Percentiles rank a stretch among this genome's conserved stretches.
Evolutionary conservation across 2,888 invertebrate species (phyloP).

Genomic region (Drosophila anomelani): DNA sequence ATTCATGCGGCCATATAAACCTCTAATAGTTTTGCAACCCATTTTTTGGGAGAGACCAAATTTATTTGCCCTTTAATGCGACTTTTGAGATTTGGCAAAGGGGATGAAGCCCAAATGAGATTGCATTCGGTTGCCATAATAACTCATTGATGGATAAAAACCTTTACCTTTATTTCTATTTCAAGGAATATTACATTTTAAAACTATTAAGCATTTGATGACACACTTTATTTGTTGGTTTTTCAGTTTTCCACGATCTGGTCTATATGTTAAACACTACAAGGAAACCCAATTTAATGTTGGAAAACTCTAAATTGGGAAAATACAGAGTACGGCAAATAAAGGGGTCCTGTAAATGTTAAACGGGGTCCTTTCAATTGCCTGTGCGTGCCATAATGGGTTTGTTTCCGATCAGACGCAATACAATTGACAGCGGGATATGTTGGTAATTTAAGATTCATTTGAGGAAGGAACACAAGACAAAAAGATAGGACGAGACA

Average conservation of each 20-base stretch:
- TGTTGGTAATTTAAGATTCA: slow-evolving; percentile 66
- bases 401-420: slow-evolving; percentile 17
- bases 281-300: slow-evolving; percentile 2
- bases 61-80: slow-evolving; percentile 18
- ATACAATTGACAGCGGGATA: slow-evolving; percentile 55
- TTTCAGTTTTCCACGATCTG: background rate
- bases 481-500: background rate
- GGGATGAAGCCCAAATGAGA: background rate
- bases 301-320: background rate
- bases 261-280: background rate
- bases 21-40: slow-evolving; percentile 22
- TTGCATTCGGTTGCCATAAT: background rate
- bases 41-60: background rate
- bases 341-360: slow-evolving; percentile 10
- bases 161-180: background rate
- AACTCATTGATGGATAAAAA: slow-evolving; percentile 8
- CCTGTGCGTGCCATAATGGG: slow-evolving; percentile 47
- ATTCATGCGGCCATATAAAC: slow-evolving; percentile 39
- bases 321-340: background rate
- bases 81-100: slow-evolving; percentile 26
- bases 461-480: slow-evolving; percentile 28
- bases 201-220: background rate
- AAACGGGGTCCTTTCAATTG: slow-evolving; percentile 24
- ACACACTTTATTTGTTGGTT: background rate
- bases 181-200: background rate